A percentile compares a stretch with the other conserved stretches of the same genome.
Conservation (phyloP, 1,140 invertebrate species). For the Heterodera schachtii region DNA sequence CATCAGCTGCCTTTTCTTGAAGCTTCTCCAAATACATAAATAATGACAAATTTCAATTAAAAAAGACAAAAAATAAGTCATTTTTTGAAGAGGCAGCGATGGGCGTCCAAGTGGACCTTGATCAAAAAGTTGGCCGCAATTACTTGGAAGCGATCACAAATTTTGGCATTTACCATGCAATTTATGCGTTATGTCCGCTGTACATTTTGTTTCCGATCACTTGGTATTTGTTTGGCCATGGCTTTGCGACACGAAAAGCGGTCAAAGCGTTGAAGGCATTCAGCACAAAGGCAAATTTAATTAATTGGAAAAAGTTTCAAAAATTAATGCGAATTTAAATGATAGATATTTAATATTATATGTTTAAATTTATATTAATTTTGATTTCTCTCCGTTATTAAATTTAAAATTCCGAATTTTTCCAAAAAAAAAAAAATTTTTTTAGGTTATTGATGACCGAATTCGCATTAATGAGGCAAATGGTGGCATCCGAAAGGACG, state of each 20-base stretch:
- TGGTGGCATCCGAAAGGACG: background rate
- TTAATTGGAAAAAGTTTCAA: background rate
- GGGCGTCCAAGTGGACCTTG: constrained; percentile 76
- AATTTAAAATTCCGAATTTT: too few species aligned
- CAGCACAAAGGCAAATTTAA: constrained; percentile 30
- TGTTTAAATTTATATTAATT: background rate
- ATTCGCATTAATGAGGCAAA: background rate
- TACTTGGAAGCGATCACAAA: constrained; percentile 77
- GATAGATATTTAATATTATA: too few species aligned
- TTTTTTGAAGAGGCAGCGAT: constrained; percentile 74
- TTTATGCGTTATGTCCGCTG: constrained; percentile 75
- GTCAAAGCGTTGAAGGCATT: constrained; percentile 70
- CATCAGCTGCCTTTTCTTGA: too few species aligned
- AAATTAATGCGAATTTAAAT: too few species aligned
- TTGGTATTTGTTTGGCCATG: constrained; percentile 78
- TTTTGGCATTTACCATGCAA: constrained; percentile 65
- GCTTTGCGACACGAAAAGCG: constrained; percentile 75
- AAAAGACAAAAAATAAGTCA: background rate
- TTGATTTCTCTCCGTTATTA: too few species aligned
- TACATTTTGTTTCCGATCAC: constrained; percentile 79
- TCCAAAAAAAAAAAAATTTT: too few species aligned
- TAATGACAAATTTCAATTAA: too few species aligned
- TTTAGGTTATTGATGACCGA: background rate
- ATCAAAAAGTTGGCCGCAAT: constrained; percentile 73
- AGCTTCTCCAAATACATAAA: too few species aligned